Evolutionary conservation across 2,797 vertebrate species (phyloP), one percentile per base, ranked within the genome.

Genomic region (Poeciliopsis presidionis): DNA sequence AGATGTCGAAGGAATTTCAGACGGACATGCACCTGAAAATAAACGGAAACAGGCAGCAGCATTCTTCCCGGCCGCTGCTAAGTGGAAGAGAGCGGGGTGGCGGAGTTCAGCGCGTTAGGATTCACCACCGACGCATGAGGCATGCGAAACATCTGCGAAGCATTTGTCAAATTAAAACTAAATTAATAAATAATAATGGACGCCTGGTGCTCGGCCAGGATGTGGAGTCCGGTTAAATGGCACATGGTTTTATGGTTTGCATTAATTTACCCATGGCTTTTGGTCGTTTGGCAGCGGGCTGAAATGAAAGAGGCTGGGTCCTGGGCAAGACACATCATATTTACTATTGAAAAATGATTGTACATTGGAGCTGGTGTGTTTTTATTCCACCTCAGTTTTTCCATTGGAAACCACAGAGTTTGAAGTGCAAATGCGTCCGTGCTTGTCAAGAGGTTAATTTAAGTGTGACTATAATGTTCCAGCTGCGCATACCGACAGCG

Each of bases 111-210:
- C 81, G 83, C 72, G 82, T 85, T 79, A 85, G 79, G 87, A 86
- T 85, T 80, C 84, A 85, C 84, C 86, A 71, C 84, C 63, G 76
- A 80, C 87, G 84, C 76, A 90, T 7, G 75, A 91, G 89, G 89
- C 88, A 92, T 91, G 83, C 77, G 55, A 92, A 91, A 95, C 95
- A 96, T 95, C 94, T 96, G 95, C 87, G 92, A 94, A 91, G 88
- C 92, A 95, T 96, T 96, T 94, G 85, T 75, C 84, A 84, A 94
- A 96, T 96, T 94, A 94, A 93, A 95, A 93, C 92, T 90, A 94
- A 93, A 95, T 95, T 92, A 95, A 94, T 95, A 91, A 93, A 94
- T 94, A 95, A 94, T 93, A 95, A 93, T 91, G 84, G 86, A 83
- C 76, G 80, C 80, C 87, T 95, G 94, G 93, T 92, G 86, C 85